Evolutionary conservation across 1,140 invertebrate genomes (phyloP), one percentile per base, ranked within the genome.

Genomic region (Zeugodacus cucurbitae): DNA sequence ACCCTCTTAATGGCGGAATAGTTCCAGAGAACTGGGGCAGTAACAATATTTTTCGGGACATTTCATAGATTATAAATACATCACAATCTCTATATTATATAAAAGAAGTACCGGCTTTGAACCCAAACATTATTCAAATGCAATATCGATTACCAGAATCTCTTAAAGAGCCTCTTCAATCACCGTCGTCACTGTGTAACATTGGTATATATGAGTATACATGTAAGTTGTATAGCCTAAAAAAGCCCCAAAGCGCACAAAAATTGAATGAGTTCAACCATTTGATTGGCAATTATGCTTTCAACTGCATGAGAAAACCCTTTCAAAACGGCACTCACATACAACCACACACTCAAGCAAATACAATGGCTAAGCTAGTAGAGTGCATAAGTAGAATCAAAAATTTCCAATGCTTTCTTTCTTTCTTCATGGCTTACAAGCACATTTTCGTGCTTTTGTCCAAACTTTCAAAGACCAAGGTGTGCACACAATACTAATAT

Each of bases 271-370:
- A 17, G 32, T 32, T 34, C 67, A 37, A 20, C 34, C 67, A 70
- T 70, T 70, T 70, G 67, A 70, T 70, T 70, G 67, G 29, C 67
- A 70, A 70, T 70, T 70, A 70, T 70, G 67, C 32, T 41, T 41
- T 22, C 64, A 67, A 11, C 67, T 70, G 67, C 67, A 17, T 22
- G 3, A 70, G 14, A 70, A 70, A 70, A 41, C 29, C 29, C 17
- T 41, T 22, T 70, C 67, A 70, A 26, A 29, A 37, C 14, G 11
- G 8, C 67, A 70, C 34, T 70, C 67, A 70, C 14, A 29, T 29
- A 14, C 62, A 26, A 26, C 17, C 1, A 37, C 67, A 20, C 20
- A 59, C 4, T 54, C 48, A 7, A n/a, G n/a, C n/a, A n/a, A n/a
- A n/a, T n/a, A n/a, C n/a, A n/a, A n/a, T n/a, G n/a, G n/a, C n/a